Conservation (phyloP, 2,888 invertebrate species). For the Drosophila paucipuncta region DNA sequence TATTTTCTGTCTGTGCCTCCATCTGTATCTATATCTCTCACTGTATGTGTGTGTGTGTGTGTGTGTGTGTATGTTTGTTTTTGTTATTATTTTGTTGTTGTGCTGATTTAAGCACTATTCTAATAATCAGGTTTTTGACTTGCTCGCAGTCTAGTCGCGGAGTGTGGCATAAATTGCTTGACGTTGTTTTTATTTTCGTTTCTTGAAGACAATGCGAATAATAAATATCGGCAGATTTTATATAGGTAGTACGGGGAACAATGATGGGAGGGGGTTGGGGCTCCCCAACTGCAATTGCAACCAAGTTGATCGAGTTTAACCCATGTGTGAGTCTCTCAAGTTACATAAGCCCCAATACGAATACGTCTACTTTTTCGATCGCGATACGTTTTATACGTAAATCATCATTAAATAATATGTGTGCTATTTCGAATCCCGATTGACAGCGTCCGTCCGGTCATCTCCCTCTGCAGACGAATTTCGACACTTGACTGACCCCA, state of each 20-base stretch:
- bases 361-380: conserved; percentile 27
- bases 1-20: conserved; percentile 18
- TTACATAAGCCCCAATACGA: conserved; percentile 12
- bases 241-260: not conserved
- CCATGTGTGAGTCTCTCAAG: conserved; percentile 11
- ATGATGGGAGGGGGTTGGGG: not conserved
- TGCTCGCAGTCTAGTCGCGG: conserved; percentile 33
- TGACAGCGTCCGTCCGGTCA: not conserved
- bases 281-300: conserved; percentile 17
- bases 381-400: not conserved
- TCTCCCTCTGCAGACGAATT: not conserved
- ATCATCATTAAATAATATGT: not conserved
- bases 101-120: conserved; percentile 57
- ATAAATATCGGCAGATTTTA: conserved; percentile 40
- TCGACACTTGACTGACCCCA: not conserved
- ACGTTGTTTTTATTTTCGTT: conserved; percentile 26
- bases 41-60: not conserved
- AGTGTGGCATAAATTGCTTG: conserved; percentile 56
- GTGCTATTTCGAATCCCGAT: conserved; percentile 29
- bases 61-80: conserved; percentile 16
- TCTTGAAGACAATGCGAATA: conserved; percentile 45
- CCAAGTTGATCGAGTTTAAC: conserved; percentile 41
- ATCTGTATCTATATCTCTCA: not conserved
- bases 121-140: conserved; percentile 68
- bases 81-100: conserved; percentile 24